A percentile compares a stretch with the other conserved stretches of the same genome.
These are phyloP conservation scores for Atopsyche davidsoni DNA, from an alignment of 1,140 invertebrate species.

Conservation along the genomic window DNA sequence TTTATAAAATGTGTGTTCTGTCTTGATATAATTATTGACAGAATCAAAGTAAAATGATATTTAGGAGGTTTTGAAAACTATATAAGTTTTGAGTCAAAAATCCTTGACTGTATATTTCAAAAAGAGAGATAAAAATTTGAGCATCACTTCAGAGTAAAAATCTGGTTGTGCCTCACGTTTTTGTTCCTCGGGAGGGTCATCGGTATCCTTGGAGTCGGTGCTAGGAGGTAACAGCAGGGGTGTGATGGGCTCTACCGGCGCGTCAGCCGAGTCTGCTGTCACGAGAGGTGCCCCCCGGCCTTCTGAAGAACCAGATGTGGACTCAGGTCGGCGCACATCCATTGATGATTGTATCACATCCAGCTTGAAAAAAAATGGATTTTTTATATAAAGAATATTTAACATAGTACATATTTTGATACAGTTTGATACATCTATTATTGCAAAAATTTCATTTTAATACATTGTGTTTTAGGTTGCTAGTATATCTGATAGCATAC, in stretches of 20 bases:
- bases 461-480: neutral
- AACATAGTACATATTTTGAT: neutral
- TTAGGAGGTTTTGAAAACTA: no score
- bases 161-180: no score
- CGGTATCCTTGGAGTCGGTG: conserved; percentile 20
- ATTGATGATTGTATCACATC: conserved; percentile 33
- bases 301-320: conserved; percentile 26
- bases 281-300: conserved; percentile 1
- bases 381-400: neutral
- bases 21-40: no score
- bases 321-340: conserved; percentile 32
- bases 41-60: no score
- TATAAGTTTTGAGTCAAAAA: no score
- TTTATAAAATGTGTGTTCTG: no score
- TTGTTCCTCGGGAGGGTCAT: conserved; percentile 20
- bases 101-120: no score
- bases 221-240: conserved; percentile 16
- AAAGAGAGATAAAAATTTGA: no score
- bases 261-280: neutral
- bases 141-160: no score
- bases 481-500: neutral
- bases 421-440: neutral
- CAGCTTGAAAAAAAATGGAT: conserved; percentile 29
- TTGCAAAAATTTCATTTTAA: neutral
- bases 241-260: conserved; percentile 1